Evolutionary conservation across 2,113 vertebrate genomes (phyloP).

Genomic region (Grantiella picta): DNA sequence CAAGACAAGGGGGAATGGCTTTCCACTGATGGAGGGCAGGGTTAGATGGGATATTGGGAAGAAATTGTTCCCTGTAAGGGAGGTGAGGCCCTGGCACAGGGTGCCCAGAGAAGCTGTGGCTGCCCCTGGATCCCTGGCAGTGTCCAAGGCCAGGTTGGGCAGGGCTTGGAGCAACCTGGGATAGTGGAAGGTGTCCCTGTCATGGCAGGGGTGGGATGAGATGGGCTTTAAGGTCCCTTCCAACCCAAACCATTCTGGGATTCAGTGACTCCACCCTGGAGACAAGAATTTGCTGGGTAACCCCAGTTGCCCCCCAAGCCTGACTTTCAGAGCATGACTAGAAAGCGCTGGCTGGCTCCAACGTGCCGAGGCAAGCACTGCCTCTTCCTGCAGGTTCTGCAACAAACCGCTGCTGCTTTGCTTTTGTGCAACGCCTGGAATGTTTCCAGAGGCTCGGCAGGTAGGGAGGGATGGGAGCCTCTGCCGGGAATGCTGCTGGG

Average conservation of each 20-base stretch:
- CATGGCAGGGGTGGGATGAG: accelerated
- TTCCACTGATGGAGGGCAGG: neutral
- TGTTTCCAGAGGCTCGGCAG: neutral
- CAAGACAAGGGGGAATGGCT: neutral
- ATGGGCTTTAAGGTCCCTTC: accelerated
- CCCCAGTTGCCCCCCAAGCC: neutral
- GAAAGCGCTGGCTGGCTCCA: neutral
- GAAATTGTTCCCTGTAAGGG: neutral
- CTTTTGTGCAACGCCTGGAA: slow-evolving; percentile 32
- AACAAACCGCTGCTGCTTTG: neutral
- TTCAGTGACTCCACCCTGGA: neutral
- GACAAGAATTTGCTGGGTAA: neutral
- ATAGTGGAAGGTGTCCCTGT: too few species aligned
- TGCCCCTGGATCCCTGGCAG: neutral
- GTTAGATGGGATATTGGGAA: neutral
- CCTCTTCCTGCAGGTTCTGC: slow-evolving; percentile 33
- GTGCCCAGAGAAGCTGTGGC: neutral
- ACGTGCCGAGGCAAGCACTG: neutral
- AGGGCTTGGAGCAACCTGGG: neutral
- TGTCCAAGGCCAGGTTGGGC: accelerated
- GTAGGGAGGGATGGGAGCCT: neutral
- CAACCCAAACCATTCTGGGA: neutral
- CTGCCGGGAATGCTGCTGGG: accelerated
- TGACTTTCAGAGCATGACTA: neutral
- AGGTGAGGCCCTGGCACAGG: neutral